Percentiles rank a stretch among this genome's conserved stretches.
phyloP scores from a whole-genome alignment of 2,113 vertebrate species.

The Ciconia boyciana region DNA sequence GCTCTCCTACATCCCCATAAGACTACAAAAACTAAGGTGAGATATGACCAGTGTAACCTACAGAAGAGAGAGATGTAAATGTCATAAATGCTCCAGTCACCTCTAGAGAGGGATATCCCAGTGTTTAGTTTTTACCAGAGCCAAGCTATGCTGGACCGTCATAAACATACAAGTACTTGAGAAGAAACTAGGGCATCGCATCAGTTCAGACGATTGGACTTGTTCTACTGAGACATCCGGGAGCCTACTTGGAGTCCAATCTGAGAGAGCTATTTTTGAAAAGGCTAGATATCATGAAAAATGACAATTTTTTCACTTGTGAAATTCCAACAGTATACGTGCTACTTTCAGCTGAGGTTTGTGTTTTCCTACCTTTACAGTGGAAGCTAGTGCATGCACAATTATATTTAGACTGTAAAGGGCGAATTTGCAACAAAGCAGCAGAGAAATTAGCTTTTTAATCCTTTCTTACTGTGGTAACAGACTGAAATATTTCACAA shows the following conservation, averaged over 20 bases:
- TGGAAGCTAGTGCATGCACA: not conserved
- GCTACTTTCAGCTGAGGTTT: not conserved
- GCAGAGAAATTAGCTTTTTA: not conserved
- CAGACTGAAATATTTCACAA: not conserved
- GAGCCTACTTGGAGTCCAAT: not conserved
- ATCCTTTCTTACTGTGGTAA: not conserved
- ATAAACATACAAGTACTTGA: not conserved
- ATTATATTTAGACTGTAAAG: not conserved
- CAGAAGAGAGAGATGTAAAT: not conserved
- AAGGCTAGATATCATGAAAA: not conserved
- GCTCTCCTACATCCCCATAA: not conserved
- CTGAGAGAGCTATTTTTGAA: not conserved
- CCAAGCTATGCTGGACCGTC: not conserved
- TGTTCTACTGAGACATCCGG: not conserved
- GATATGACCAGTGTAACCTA: not conserved
- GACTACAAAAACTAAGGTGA: not conserved
- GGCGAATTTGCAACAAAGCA: not conserved
- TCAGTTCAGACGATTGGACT: not conserved
- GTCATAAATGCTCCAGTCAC: not conserved
- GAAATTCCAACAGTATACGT: not conserved
- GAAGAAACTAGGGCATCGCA: not conserved
- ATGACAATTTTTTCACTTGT: not conserved
- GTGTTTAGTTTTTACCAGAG: not conserved
- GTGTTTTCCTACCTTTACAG: not conserved
- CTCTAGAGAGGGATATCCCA: not conserved